Conservation (phyloP, 2,113 vertebrate species). For the Dromaius novaehollandiae region DNA sequence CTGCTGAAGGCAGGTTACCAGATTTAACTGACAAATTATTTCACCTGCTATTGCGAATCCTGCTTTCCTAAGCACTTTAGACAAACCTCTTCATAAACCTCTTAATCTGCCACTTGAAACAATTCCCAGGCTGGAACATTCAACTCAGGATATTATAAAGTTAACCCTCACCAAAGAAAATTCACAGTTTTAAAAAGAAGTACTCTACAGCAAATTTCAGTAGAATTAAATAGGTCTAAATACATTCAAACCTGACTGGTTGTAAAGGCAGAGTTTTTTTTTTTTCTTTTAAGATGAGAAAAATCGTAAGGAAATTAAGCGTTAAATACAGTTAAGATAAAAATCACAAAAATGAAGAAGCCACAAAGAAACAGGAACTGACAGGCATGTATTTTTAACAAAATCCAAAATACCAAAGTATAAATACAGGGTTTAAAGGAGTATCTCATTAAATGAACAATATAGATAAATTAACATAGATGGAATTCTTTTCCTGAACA, state of each 20-base stretch:
- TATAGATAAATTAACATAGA: background rate
- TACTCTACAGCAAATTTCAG: background rate
- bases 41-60: slow-evolving; percentile 38
- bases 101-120: slow-evolving; percentile 49
- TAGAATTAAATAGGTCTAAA: background rate
- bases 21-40: slow-evolving; percentile 34
- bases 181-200: background rate
- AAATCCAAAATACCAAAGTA: background rate
- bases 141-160: background rate
- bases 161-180: slow-evolving; percentile 26
- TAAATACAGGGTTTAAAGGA: background rate
- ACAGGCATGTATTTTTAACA: background rate
- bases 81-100: slow-evolving; percentile 35
- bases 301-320: background rate
- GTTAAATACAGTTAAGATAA: background rate
- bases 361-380: background rate
- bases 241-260: background rate
- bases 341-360: background rate
- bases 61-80: slow-evolving; percentile 32
- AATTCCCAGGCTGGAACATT: slow-evolving; percentile 41
- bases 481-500: background rate
- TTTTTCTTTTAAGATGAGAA: background rate
- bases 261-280: background rate
- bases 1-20: slow-evolving; percentile 27
- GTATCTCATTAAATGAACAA: background rate